These are phyloP conservation scores for Drosophila neonasuta DNA, from an alignment of 2,888 invertebrate genomes.

Conservation along the genomic window DNA sequence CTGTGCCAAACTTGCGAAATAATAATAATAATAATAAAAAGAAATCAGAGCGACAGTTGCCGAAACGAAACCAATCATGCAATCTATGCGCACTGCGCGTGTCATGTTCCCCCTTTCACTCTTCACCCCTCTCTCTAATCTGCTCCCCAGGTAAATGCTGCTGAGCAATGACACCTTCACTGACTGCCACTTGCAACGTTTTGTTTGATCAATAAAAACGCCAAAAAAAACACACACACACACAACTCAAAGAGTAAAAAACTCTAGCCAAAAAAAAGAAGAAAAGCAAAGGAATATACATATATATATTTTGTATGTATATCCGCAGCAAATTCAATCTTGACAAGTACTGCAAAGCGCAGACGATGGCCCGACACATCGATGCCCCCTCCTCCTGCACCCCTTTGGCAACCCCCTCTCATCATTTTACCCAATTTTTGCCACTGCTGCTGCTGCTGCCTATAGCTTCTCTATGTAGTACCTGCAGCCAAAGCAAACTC, in stretches of 20 bases:
- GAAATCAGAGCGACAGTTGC: slow-evolving; percentile 68
- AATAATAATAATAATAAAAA: slow-evolving; percentile 53
- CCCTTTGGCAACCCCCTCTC: slow-evolving; percentile 31
- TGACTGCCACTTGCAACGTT: slow-evolving; percentile 73
- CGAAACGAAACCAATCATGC: slow-evolving; percentile 68
- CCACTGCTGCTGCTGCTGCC: slow-evolving; percentile 22
- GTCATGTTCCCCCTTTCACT: slow-evolving; percentile 10
- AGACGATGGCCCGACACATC: slow-evolving; percentile 54
- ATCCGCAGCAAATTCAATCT: slow-evolving; percentile 74
- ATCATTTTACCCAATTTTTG: slow-evolving; percentile 48
- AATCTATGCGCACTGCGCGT: slow-evolving; percentile 74
- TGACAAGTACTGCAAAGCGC: slow-evolving; percentile 77
- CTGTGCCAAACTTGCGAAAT: slow-evolving; percentile 42
- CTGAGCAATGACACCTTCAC: slow-evolving; percentile 73
- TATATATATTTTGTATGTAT: slow-evolving; percentile 26
- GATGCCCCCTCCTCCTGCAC: slow-evolving; percentile 22
- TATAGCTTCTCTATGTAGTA: slow-evolving; percentile 20
- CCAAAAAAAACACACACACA: slow-evolving; percentile 51
- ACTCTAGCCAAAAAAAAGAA: slow-evolving; percentile 17
- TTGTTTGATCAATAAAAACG: slow-evolving; percentile 81
- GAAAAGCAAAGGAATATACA: slow-evolving; percentile 24
- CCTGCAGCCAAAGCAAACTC: slow-evolving; percentile 63
- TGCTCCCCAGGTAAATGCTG: slow-evolving; percentile 26
- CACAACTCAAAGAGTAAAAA: slow-evolving; percentile 28
- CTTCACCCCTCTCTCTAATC: background rate